Evolutionary conservation across 2,797 vertebrate genomes (phyloP), one percentile per base, ranked within the genome.

Genomic region (Molossus molossus): DNA sequence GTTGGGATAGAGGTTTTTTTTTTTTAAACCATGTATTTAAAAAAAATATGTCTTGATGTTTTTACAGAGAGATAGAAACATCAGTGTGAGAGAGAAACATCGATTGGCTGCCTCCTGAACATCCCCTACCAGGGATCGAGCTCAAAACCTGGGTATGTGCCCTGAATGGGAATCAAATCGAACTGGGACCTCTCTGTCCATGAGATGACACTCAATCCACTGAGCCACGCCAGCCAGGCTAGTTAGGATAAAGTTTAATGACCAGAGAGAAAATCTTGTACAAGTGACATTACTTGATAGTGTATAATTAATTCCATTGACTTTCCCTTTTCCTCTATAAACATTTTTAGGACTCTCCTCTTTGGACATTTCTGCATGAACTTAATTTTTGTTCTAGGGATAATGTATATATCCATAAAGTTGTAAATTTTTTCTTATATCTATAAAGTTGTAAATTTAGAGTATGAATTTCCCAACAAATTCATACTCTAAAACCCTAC

Each of bases 191-290:
- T 45, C 40, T 45, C 40, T 5, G 40, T 45, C 40, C 6, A 45
- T 45, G 40, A 6, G 40, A 45, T 45, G 40, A 45, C 40, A 5
- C 40, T 45, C 40, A 45, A 45, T 45, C 3, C 40, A 45, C 40
- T 45, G 40, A 45, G 40, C 40, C 40, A 45, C 3, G 6, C 40
- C 40, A 45, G 6, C 40, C 6, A 6, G 40, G 40, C 40, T 45
- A 48, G 4, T 73, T 85, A 85, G 29, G 14, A 12, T 80, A 33
- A 10, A 70, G 27, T 88, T 55, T 64, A 25, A 50, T 45, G 15
- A 87, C 21, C 37, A 81, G 55, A 69, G 50, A 89, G 53, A 72
- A 90, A 87, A 27, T 93, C 25, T 85, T 92, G 20, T 76, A 67
- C 1, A 55, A 77, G 57, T 55, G 40, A 27, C 33, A 62, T 77